Percentiles rank a stretch among this genome's conserved stretches.
Evolutionary conservation across 2,888 invertebrate genomes (phyloP).

Genomic region (Ectemnius lituratus): DNA sequence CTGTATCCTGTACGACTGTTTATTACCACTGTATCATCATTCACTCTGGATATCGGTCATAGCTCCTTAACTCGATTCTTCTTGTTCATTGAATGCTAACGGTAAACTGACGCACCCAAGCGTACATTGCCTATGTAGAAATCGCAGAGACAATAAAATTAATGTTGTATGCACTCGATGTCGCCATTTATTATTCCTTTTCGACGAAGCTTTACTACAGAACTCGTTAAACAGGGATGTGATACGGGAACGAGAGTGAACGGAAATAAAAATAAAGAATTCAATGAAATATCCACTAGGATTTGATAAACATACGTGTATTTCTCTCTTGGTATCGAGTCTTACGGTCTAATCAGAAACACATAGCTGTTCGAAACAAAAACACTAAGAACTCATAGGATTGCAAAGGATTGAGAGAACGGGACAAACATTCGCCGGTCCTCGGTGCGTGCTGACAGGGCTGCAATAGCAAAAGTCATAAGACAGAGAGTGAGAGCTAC

Average conservation of each 20-base stretch:
- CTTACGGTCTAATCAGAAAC: not conserved
- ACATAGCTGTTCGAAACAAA: not conserved
- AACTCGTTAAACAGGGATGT: not conserved
- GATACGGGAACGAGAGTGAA: too few relatives aligned
- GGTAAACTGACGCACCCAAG: conserved; percentile 58
- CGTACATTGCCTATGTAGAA: conserved; percentile 63
- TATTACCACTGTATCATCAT: conserved; percentile 27
- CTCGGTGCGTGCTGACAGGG: conserved; percentile 26
- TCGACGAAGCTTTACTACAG: not conserved
- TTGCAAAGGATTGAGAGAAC: not conserved
- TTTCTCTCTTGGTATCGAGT: not conserved
- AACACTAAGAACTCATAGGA: not conserved
- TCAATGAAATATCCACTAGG: too few relatives aligned
- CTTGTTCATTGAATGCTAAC: conserved; percentile 58
- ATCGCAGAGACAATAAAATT: conserved; percentile 65
- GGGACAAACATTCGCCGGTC: not conserved
- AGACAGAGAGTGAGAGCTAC: conserved; percentile 53
- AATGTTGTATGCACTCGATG: conserved; percentile 47
- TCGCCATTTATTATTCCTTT: conserved; percentile 13
- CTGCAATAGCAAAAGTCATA: conserved; percentile 63
- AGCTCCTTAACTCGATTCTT: conserved; percentile 52
- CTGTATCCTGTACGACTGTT: conserved; percentile 26
- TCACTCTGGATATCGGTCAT: conserved; percentile 42
- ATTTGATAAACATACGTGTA: not conserved
- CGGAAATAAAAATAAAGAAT: not conserved